Evolutionary conservation across 1,140 invertebrate genomes (phyloP), one percentile per base, ranked within the genome.

Genomic region (Drosophila kikkawai): DNA sequence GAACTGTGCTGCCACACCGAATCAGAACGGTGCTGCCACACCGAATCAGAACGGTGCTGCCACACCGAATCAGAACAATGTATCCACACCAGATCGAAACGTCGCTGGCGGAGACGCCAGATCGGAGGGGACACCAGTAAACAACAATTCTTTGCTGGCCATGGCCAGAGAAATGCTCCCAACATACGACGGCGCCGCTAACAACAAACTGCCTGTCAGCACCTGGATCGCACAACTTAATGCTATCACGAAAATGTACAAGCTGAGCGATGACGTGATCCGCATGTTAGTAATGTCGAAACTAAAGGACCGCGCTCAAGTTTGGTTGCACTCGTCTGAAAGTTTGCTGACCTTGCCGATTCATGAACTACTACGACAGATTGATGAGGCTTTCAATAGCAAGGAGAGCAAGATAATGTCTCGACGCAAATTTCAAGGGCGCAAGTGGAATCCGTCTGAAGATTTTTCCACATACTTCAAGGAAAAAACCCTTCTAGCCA

Each of bases 271-370:
- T 8, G 45, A 50, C 5, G 22, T 37, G 22, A 17, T 26, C 4
- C 34, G 34, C 4, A 65, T 57, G 17, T 26, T 65, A 5, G n/a
- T 57, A 6, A 36, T 56, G 51, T 65, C 51, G 0, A 57, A 65
- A 1, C 12, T 64, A 12, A 56, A 42, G 5, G 37, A 64, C 6
- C 26, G 29, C 1, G 36, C 26, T 7, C 22, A 41, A 32, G 13
- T 39, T 34, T 65, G 50, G 17, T 15, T 56, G 6, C 17, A 44
- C 29, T 65, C 50, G 1, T 8, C 26, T 0, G 8, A 42, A 11
- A 41, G 12, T 19, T 4, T 32, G 7, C 26, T 65, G 12, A 22
- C 29, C 3, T 4, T 56, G 9, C 50, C 61, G 19, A 17, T 13
- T 22, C n/a, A n/a, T 2, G 36, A 65, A 19, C 17, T 64, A 7